Evolutionary conservation across 2,797 vertebrate genomes (phyloP), one percentile per base, ranked within the genome.

Genomic region (Takifugu rubripes): DNA sequence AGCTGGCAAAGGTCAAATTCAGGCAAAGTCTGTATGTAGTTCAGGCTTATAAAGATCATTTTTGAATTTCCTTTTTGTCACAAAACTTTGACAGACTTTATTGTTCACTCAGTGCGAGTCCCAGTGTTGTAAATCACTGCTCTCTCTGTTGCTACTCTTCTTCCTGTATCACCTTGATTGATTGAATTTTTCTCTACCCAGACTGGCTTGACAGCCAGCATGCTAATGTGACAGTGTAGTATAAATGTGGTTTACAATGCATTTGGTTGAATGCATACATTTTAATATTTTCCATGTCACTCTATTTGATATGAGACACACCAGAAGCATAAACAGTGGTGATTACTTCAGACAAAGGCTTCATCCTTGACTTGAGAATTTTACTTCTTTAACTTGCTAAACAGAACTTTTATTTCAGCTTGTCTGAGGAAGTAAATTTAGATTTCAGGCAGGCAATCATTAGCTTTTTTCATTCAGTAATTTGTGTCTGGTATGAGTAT

Each of bases 261-360:
- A 70, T 73, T 77, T 86, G 76, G 67, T 76, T 77, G 66, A 84
- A 84, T 64, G 69, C 49, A 24, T 79, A 62, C 42, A 49, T 83
- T 84, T 77, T 82, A 81, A 85, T 84, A 87, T 86, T 88, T 75
- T 73, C 67, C 75, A 80, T 80, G 81, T 84, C 78, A 79, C 55
- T 75, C 66, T 79, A 61, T 74, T 84, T 83, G 80, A 82, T 77
- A 66, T 70, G 74, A 83, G 79, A 77, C 42, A 49, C 72, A 67
- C 77, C 75, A 70, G 64, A 29, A 83, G 78, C 67, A 77, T 82
- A 74, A 61, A 49, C 73, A 75, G 77, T 72, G 75, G 62, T 77
- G 87, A 87, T 84, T 87, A 80, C 70, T 74, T 80, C 75, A 81
- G 75, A 89, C 87, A 86, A 85, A 84, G 78, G 75, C 75, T 76